These are phyloP conservation scores for Bothrops jararaca DNA, from an alignment of 2,113 vertebrate genomes.

Conservation along the genomic window DNA sequence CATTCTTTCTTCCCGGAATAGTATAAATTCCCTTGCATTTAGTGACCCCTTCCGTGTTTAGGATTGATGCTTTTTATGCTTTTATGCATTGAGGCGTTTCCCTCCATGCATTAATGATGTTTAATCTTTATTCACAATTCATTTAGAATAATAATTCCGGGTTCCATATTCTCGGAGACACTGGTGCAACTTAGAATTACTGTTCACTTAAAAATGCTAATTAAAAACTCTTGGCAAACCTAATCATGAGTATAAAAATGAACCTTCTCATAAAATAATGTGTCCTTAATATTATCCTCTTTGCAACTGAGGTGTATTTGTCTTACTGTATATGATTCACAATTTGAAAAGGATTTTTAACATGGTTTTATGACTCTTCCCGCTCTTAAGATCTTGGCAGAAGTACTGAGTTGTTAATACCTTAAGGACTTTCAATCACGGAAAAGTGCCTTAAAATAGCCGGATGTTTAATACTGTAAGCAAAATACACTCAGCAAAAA, in stretches of 20 bases:
- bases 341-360: background rate
- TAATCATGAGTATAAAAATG: background rate
- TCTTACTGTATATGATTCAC: background rate
- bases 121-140: background rate
- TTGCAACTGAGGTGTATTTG: slow-evolving; percentile 19
- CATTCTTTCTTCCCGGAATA: background rate
- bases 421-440: slow-evolving; percentile 46
- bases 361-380: slow-evolving; percentile 33
- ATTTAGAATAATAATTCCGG: background rate
- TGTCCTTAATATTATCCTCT: background rate
- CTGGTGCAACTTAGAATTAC: background rate
- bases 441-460: slow-evolving; percentile 55
- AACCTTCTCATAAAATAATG: background rate
- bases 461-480: slow-evolving; percentile 25
- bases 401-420: slow-evolving; percentile 54
- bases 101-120: background rate
- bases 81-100: background rate
- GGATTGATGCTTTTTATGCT: background rate
- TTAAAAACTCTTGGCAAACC: background rate
- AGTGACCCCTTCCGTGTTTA: background rate
- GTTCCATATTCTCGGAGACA: no score
- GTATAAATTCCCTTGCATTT: background rate
- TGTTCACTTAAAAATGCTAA: background rate
- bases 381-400: slow-evolving; percentile 27
- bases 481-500: slow-evolving; percentile 16